Base-by-base conservation (phyloP, 2,797 vertebrate species). In the Hoplostethus mediterraneus region DNA sequence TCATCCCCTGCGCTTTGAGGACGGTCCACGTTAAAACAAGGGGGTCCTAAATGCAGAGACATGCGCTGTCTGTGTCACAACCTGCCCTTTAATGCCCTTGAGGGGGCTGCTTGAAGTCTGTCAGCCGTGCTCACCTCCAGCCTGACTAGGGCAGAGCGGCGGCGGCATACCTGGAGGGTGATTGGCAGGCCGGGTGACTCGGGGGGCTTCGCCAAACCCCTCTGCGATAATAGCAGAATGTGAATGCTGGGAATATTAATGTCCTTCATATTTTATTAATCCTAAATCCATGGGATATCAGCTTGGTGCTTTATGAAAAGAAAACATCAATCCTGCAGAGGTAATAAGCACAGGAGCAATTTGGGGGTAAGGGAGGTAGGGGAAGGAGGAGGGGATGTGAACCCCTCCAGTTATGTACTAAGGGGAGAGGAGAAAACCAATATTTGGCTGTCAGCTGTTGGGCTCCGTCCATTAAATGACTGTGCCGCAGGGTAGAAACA, bases 241-340 rank as follows among this genome's bases (percentile, higher is more conserved):
- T 33, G 75, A 89, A 88, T 54, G 75, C 65, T 42, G 81, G 76
- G 88, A 95, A 95, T 94, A 91, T 92, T 93, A 94, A 95, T 91
- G 89, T 72, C 78, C 85, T 86, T 94, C 92, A 94, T 95, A 92
- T 94, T 95, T 95, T 93, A 95, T 95, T 94, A 90, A 94, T 92
- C 89, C 83, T 52, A 75, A 91, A 92, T 92, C 90, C 63, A 72
- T 77, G 74, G 83, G 82, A 85, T 87, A 89, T 88, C 85, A 81
- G 79, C 82, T 67, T 73, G 81, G 87, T 67, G 80, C 82, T 84
- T 90, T 90, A 88, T 89, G 85, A 93, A 93, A 93, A 92, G 86
- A 93, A 93, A 95, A 93, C 90, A 93, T 93, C 86, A 92, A 89
- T 94, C 81, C 86, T 75, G 71, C 79, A 54, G 85, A 78, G 82